Base-by-base conservation (phyloP, 2,888 invertebrate species). In the Eupithecia insigniata region DNA sequence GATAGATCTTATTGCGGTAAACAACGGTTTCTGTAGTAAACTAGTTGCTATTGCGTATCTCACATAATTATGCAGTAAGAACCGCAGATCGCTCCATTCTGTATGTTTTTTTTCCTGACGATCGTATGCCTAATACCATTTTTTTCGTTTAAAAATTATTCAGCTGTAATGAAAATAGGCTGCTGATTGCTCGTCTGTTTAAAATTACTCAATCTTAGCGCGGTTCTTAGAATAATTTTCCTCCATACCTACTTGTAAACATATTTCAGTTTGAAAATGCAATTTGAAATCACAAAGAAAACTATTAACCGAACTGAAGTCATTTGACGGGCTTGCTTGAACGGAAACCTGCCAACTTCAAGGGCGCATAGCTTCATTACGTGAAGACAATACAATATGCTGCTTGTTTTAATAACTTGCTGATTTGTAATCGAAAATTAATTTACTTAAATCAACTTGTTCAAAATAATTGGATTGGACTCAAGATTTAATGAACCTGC, bases 241-340 rank as follows among this genome's bases (percentile, higher is more conserved):
- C 7, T 18, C 26, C 7, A n/a, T 10, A 34, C 60, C 18, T n/a
- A n/a, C n/a, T 7, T 67, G 74, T 72, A 58, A 32, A 71, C 46
- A 26, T 28, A 60, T 16, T 28, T 32, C 58, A 46, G 55, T 51
- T 70, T 51, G 32, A 73, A 76, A 81, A 77, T 75, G 71, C 22
- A 62, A 77, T 78, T 80, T 77, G 58, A 73, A 55, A 71, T 64
- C 61, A 69, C 67, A 70, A 73, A 34, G 34, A 12, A 62, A 62
- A 36, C 65, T 68, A 67, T 39, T 43, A 67, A 68, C 64, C 51
- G 43, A 43, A 70, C 62, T 30, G 30, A 22, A 22, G 68, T 68
- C 79, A 82, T 81, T 82, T 81, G 79, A 78, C 76, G 66, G 81
- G 82, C 78, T 85, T 81, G 69, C 72, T 69, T 69, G 69, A 67